phyloP scores from a whole-genome alignment of 2,888 invertebrate species.

The Corbicula japonica region DNA sequence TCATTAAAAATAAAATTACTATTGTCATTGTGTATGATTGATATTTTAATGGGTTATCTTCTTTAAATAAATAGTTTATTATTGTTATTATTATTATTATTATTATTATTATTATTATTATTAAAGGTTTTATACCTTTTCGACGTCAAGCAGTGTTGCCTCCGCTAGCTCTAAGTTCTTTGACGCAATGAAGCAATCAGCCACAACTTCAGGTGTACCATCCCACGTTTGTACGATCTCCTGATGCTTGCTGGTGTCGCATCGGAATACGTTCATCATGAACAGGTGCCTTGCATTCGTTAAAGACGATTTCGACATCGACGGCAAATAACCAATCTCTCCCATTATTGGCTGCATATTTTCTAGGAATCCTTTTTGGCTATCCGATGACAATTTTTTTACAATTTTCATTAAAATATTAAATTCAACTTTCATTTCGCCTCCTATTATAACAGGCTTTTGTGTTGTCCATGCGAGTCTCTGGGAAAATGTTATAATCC shows the following conservation, averaged over 20 bases:
- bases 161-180: constrained; percentile 23
- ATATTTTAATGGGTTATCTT: not conserved
- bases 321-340: not conserved
- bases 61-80: not conserved
- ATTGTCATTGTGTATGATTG: not conserved
- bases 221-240: constrained; percentile 18
- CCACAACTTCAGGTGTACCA: not conserved
- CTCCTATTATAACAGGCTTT: constrained; percentile 14
- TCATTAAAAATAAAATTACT: not conserved
- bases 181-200: constrained; percentile 33
- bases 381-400: constrained; percentile 3
- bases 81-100: not conserved
- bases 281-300: constrained; percentile 3
- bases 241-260: not conserved
- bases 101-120: not conserved
- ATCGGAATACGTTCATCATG: constrained; percentile 22
- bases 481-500: constrained; percentile 12
- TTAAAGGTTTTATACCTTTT: constrained; percentile 3
- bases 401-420: constrained; percentile 8
- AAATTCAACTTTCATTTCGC: constrained; percentile 2
- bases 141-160: constrained; percentile 20
- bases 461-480: not conserved
- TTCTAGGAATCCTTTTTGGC: constrained; percentile 9
- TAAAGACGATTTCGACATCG: constrained; percentile 14
- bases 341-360: constrained; percentile 6